phyloP scores from a whole-genome alignment of 2,888 invertebrate genomes.

The Volucella bombylans region DNA sequence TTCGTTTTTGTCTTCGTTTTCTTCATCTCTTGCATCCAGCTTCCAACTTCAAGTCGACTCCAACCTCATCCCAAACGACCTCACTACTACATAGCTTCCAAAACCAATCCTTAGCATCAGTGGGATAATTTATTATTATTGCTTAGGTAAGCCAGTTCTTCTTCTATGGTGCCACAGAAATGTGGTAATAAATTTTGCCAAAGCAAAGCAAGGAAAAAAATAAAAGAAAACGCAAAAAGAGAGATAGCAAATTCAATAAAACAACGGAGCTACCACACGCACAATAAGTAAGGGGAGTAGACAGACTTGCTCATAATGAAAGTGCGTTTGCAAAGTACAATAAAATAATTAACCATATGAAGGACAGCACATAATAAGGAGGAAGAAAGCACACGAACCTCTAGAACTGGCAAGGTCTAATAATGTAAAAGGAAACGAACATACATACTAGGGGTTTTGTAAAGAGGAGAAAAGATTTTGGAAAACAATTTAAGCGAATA shows the following conservation, averaged over 20 bases:
- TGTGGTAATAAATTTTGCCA: constrained; percentile 70
- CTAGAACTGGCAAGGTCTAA: constrained; percentile 50
- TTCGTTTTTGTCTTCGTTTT: constrained; percentile 24
- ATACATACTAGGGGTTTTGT: constrained; percentile 3
- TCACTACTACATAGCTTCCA: not conserved
- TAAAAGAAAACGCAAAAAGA: constrained; percentile 21
- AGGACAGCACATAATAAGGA: not conserved
- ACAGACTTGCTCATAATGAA: constrained; percentile 12
- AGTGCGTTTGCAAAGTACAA: constrained; percentile 53
- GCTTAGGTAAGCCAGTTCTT: constrained; percentile 73
- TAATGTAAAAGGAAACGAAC: constrained; percentile 49
- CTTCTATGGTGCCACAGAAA: constrained; percentile 70
- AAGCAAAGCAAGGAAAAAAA: constrained; percentile 37
- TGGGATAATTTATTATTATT: constrained; percentile 73
- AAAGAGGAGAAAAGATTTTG: not conserved
- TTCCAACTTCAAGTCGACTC: not conserved
- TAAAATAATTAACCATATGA: constrained; percentile 60
- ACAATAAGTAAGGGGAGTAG: constrained; percentile 16
- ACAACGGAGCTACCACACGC: constrained; percentile 55
- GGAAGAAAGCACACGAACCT: constrained; percentile 33
- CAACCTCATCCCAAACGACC: not conserved
- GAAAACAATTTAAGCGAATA: too few relatives aligned
- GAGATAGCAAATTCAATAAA: constrained; percentile 67
- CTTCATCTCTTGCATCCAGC: too few relatives aligned
- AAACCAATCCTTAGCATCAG: constrained; percentile 58